Conservation (phyloP, 2,113 vertebrate species). For the Amia ocellicauda region DNA sequence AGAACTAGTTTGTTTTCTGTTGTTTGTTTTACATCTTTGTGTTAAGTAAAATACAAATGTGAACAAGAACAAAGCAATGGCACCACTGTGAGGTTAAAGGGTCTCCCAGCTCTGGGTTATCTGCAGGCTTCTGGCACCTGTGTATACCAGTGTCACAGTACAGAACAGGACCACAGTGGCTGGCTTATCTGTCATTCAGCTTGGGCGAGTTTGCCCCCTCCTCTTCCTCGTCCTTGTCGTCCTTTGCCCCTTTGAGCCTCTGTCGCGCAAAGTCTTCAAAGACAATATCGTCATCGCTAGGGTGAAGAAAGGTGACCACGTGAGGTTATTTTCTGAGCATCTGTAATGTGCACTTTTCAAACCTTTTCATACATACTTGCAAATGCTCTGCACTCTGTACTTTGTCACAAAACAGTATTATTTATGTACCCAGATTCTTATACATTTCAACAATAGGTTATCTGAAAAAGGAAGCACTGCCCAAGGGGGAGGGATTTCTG, state of each 20-base stretch:
- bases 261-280: slow-evolving; percentile 95
- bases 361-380: background rate
- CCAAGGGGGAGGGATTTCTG: too few species aligned
- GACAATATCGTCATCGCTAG: slow-evolving; percentile 90
- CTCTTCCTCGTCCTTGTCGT: slow-evolving; percentile 86
- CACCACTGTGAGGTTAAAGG: slow-evolving; percentile 54
- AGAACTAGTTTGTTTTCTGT: slow-evolving; percentile 18
- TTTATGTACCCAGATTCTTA: too few species aligned
- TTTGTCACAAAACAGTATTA: background rate
- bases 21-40: slow-evolving; percentile 25
- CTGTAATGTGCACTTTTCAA: too few species aligned
- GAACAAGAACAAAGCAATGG: slow-evolving; percentile 51
- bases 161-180: slow-evolving; percentile 13
- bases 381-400: too few species aligned
- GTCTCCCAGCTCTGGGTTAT: slow-evolving; percentile 43
- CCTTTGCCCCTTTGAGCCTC: slow-evolving; percentile 82
- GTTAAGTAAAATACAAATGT: slow-evolving; percentile 50
- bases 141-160: slow-evolving; percentile 29
- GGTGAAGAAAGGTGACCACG: slow-evolving; percentile 20
- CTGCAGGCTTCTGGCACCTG: slow-evolving; percentile 38
- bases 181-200: slow-evolving; percentile 76
- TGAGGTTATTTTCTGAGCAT: slow-evolving; percentile 3
- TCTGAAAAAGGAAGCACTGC: too few species aligned
- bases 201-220: slow-evolving; percentile 74
- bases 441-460: too few species aligned